Base-by-base conservation (phyloP, 2,113 vertebrate genomes). In the Garra rufa region DNA sequence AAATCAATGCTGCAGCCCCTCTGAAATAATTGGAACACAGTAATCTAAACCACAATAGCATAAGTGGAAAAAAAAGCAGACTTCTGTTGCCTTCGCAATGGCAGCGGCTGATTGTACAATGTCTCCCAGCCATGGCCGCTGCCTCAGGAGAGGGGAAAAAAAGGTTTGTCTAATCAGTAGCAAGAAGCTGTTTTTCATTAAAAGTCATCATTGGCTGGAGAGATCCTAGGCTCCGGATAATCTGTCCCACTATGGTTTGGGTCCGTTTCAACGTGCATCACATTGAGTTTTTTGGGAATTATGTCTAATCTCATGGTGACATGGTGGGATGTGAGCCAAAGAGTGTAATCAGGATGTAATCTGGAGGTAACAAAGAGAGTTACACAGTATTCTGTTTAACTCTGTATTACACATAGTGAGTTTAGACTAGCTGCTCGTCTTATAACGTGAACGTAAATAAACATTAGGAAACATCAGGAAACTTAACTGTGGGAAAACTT, bases 341-440 rank as follows among this genome's bases (percentile, higher is more conserved):
- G 10, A 76, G 52, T 41, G 85, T 88, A 88, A 90, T 88, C 86
- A 87, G 34, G 85, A 86, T 89, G 87, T 84, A 83, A 87, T 63
- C 34, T 87, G 78, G 84, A 91, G 87, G 85, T 90, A 87, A 87
- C 83, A 86, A 50, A 85, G 80, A 38, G 83, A 85, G 83, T 70
- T 81, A 21, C 34, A 83, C 38, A 38, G 84, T 24, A 44, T 44
- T 57, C 82, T 41, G 73, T 86, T 83, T 57, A 34, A 55, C 63
- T 82, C 82, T 75, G 74, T 90, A 69, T 89, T 88, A 83, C 70
- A 63, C 61, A 24, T 88, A 89, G 90, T 92, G 92, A 93, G 92
- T 91, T 94, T 92, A 85, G 92, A 92, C 89, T 88, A 88, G 87
- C 83, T 85, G 91, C 87, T 90, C 89, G 90, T 92, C 87, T 91